Percentiles rank a stretch among this genome's conserved stretches.
Evolutionary conservation across 2,113 vertebrate species (phyloP).

Genomic region (Picathartes gymnocephalus): DNA sequence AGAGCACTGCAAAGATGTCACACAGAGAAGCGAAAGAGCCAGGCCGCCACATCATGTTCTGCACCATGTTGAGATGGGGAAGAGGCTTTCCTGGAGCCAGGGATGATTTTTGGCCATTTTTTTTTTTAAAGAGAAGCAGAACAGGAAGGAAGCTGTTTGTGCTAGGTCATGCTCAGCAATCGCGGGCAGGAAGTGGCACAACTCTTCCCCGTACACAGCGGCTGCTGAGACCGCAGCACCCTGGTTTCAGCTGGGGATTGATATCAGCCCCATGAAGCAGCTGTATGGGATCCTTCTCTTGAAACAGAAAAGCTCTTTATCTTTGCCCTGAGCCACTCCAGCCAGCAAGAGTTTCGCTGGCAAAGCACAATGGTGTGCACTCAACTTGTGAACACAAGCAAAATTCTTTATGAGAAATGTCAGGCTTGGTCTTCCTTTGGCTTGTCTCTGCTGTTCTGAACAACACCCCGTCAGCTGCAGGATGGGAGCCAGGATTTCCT

Average conservation of each 20-base stretch:
- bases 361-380: accelerated
- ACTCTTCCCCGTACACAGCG: background rate
- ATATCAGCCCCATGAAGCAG: accelerated
- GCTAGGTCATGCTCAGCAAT: background rate
- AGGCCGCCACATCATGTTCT: accelerated
- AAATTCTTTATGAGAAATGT: background rate
- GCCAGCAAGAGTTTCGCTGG: background rate
- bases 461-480: background rate
- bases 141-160: background rate
- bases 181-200: background rate
- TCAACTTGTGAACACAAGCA: background rate
- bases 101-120: accelerated
- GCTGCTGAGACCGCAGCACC: background rate
- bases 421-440: background rate
- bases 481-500: background rate
- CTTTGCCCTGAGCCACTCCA: background rate
- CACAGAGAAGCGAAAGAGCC: background rate
- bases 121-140: background rate
- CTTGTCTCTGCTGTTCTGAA: background rate
- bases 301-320: background rate
- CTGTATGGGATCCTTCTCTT: background rate
- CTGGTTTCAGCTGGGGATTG: background rate
- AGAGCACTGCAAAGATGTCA: accelerated
- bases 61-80: accelerated
- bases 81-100: background rate